Evolutionary conservation across 1,140 invertebrate genomes (phyloP), one percentile per base, ranked within the genome.

Genomic region (Hypsibius dujardini): DNA sequence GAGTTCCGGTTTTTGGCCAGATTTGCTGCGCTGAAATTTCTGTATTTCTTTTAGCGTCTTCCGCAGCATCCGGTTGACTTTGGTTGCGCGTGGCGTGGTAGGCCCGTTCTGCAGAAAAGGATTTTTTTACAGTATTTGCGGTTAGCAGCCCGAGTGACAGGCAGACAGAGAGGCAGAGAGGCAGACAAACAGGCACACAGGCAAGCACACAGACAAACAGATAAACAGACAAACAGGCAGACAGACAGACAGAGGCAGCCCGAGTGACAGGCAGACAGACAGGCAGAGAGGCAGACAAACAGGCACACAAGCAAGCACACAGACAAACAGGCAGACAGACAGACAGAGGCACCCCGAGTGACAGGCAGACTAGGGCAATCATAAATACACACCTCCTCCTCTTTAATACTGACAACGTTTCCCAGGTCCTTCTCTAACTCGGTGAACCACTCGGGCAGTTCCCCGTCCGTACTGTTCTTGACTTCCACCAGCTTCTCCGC

Each of bases 21-120:
- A n/a, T n/a, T n/a, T n/a, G n/a, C n/a, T 56, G n/a, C 50, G 50
- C n/a, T 56, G 50, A 56, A 56, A 56, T n/a, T 56, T 56, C n/a
- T 56, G 50, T 7, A 56, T 56, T 56, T 56, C 50, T 56, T 56
- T 56, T n/a, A 56, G n/a, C 7, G 50, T 56, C n/a, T 56, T 56
- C 50, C 50, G 50, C n/a, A 56, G 50, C 50, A 56, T 56, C 7
- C 50, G 50, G 50, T 56, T 56, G n/a, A 56, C 50, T 56, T 56
- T 56, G 7, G 50, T 7, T 7, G 50, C n/a, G 50, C 50, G 50
- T 7, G 50, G 50, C n/a, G 50, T 56, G 50, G 7, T n/a, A n/a
- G 50, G 50, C 7, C 50, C 50, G 50, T n/a, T 56, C 50, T 56
- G 50, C n/a, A 56, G n/a, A 56, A 56, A 56, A n/a, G n/a, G 7